These are phyloP conservation scores for Plebejus melissa DNA, from an alignment of 2,888 invertebrate genomes.

Conservation along the genomic window DNA sequence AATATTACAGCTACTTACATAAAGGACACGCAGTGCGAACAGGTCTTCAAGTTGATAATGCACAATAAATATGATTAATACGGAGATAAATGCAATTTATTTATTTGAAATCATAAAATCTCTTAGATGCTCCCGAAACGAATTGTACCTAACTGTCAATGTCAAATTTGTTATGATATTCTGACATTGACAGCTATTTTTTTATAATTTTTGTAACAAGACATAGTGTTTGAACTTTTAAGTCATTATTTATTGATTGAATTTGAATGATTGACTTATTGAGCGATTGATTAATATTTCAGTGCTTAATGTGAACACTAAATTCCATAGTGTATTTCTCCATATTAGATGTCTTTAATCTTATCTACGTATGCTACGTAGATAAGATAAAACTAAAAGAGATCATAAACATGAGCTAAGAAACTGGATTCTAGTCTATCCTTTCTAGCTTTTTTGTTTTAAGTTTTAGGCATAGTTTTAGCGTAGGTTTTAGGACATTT, in stretches of 20 bases:
- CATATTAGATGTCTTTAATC: too few species aligned
- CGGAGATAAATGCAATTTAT: conserved; percentile 12
- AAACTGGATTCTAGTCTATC: too few species aligned
- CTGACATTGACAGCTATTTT: neutral
- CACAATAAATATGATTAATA: neutral
- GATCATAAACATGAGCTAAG: too few species aligned
- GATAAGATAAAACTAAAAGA: too few species aligned
- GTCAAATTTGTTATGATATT: conserved; percentile 8
- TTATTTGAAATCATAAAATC: conserved; percentile 11
- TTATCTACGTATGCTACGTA: too few species aligned
- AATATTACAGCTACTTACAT: neutral
- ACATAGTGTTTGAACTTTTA: neutral
- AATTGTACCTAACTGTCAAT: conserved; percentile 3
- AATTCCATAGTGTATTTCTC: too few species aligned
- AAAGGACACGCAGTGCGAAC: neutral
- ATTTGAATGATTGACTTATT: too few species aligned
- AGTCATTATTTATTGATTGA: neutral
- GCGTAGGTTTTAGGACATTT: too few species aligned
- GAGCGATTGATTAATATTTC: too few species aligned
- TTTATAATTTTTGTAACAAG: neutral
- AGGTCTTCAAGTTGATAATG: neutral
- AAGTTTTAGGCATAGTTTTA: too few species aligned
- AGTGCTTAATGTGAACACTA: too few species aligned
- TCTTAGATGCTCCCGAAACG: neutral
- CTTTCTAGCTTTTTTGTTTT: too few species aligned